phyloP scores from a whole-genome alignment of 2,797 vertebrate genomes.

The Phataginus tetradactyla region DNA sequence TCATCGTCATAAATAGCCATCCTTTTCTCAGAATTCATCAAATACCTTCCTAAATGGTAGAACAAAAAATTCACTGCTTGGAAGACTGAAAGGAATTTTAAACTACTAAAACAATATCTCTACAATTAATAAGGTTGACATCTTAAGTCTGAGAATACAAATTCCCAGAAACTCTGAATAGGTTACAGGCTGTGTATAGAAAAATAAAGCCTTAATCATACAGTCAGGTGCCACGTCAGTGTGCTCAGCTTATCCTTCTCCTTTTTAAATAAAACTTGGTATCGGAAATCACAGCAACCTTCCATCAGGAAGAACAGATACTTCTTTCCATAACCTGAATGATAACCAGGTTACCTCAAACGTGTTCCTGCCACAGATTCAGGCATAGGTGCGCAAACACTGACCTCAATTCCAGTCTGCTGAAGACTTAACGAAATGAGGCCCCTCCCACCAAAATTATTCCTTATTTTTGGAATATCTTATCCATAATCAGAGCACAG shows the following conservation, averaged over 20 bases:
- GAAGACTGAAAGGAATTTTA: constrained; percentile 6
- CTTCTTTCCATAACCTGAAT: constrained; percentile 14
- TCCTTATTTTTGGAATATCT: constrained; percentile 2
- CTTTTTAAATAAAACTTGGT: background rate
- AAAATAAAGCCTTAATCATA: background rate
- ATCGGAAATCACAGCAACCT: background rate
- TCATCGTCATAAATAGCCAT: background rate
- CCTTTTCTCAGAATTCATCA: background rate
- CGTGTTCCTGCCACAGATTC: background rate
- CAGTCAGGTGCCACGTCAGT: background rate
- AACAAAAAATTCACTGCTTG: background rate
- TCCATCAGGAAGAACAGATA: constrained; percentile 1
- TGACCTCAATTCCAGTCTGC: background rate
- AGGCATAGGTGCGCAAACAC: background rate
- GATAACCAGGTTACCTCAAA: background rate
- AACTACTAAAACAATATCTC: background rate
- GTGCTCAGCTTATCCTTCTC: background rate
- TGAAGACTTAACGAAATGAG: background rate
- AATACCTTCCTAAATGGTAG: background rate
- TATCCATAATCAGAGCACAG: background rate
- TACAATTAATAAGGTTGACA: constrained; percentile 34
- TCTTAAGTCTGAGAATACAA: constrained; percentile 15
- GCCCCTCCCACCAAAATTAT: background rate
- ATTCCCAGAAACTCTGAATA: constrained; percentile 7
- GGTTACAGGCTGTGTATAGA: background rate